Percentiles rank a stretch among this genome's conserved stretches.
These are phyloP conservation scores for Ethmia dodecea DNA, from an alignment of 2,888 invertebrate genomes.

Conservation along the genomic window DNA sequence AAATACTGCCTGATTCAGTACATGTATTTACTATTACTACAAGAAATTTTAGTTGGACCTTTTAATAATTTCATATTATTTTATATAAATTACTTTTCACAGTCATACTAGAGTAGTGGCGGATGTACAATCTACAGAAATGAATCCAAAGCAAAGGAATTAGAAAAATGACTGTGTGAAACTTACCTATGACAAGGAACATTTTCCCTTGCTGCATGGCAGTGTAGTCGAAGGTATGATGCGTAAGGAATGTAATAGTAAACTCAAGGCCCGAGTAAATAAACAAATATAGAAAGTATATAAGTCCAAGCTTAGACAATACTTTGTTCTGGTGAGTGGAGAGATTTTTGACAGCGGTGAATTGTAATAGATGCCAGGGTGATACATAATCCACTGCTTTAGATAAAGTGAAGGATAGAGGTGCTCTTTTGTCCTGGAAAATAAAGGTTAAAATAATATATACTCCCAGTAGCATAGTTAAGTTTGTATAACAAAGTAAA, in stretches of 20 bases:
- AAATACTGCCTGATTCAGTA: too few relatives aligned
- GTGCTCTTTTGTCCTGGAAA: conserved; percentile 83
- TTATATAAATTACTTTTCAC: too few relatives aligned
- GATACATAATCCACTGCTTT: conserved; percentile 77
- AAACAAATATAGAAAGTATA: conserved; percentile 95
- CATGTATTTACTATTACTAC: too few relatives aligned
- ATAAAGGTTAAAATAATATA: conserved; percentile 10
- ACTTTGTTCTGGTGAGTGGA: conserved; percentile 79
- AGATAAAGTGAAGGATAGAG: conserved; percentile 80
- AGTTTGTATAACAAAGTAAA: too few relatives aligned
- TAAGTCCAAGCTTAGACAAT: conserved; percentile 82
- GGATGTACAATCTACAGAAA: too few relatives aligned
- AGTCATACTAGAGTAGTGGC: too few relatives aligned
- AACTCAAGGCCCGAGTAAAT: conserved; percentile 98
- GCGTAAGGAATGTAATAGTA: conserved; percentile 97
- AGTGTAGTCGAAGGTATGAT: conserved; percentile 92
- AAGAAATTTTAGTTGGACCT: too few relatives aligned
- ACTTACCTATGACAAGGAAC: conserved; percentile 93
- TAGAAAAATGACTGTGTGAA: too few relatives aligned
- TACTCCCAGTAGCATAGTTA: too few relatives aligned
- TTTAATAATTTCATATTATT: too few relatives aligned
- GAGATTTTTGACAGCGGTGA: conserved; percentile 83
- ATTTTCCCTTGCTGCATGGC: conserved; percentile 99
- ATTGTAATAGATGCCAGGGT: conserved; percentile 69
- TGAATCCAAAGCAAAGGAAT: too few relatives aligned